Evolutionary conservation across 2,888 invertebrate species (phyloP).

Genomic region (Uropetala carovei): DNA sequence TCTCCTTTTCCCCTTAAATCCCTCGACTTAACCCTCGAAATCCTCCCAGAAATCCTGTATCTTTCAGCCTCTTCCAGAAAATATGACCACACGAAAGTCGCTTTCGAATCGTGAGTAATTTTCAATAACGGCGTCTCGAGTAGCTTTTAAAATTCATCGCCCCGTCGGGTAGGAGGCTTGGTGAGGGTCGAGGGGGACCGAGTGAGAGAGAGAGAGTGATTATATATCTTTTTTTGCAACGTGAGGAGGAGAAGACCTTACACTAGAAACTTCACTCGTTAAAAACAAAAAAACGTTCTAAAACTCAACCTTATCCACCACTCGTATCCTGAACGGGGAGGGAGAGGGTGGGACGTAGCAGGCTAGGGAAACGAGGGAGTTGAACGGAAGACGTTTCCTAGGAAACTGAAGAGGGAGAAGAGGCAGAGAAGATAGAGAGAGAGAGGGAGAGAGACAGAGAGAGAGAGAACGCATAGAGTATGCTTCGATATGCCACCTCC

Average conservation of each 20-base stretch:
- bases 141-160: not conserved
- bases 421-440: not conserved
- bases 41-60: not conserved
- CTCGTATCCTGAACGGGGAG: too few species aligned
- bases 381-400: too few species aligned
- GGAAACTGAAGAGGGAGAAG: not conserved
- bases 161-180: not conserved
- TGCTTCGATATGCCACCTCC: too few species aligned
- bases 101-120: constrained; percentile 36
- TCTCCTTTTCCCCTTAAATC: not conserved
- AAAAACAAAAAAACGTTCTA: too few species aligned
- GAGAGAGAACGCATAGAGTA: not conserved
- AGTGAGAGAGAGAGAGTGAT: too few species aligned
- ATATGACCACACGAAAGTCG: not conserved
- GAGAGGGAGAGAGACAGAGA: not conserved
- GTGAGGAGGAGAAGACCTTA: too few species aligned
- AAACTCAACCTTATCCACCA: too few species aligned
- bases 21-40: not conserved
- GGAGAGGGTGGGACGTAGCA: too few species aligned
- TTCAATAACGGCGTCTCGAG: not conserved
- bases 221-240: too few species aligned
- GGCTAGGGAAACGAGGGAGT: too few species aligned
- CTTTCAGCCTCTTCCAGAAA: not conserved
- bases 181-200: not conserved
- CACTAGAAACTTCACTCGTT: too few species aligned